phyloP scores from a whole-genome alignment of 2,113 vertebrate species.

The Bathybates hornii region DNA sequence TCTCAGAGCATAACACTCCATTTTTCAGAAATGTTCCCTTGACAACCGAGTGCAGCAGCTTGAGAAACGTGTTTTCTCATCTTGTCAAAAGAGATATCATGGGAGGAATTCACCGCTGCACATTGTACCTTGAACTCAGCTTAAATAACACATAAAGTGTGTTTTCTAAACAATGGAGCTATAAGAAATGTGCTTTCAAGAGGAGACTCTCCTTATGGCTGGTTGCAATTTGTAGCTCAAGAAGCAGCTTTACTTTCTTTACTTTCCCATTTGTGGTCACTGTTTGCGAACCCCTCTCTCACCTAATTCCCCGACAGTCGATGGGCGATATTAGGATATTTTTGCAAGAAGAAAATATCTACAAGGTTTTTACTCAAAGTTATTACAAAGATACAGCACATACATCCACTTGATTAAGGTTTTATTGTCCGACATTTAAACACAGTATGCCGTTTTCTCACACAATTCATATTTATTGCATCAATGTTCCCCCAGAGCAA shows the following conservation, averaged over 20 bases:
- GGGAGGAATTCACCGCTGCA: not conserved
- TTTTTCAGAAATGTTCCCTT: constrained; percentile 48
- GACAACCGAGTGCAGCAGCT: constrained; percentile 39
- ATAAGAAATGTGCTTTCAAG: not conserved
- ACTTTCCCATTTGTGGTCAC: not conserved
- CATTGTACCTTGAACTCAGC: constrained; percentile 4
- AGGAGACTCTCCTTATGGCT: not conserved
- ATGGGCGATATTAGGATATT: not conserved
- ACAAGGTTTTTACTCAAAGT: not conserved
- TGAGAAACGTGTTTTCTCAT: constrained; percentile 21
- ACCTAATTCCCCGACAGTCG: not conserved
- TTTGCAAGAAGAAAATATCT: not conserved
- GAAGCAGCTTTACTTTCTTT: constrained; percentile 7
- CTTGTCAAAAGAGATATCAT: constrained; percentile 14
- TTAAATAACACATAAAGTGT: constrained; percentile 1
- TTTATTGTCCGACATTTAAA: not conserved
- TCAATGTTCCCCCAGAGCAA: not conserved
- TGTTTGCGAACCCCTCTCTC: not conserved
- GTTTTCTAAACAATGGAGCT: constrained; percentile 1
- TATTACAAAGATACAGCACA: not conserved
- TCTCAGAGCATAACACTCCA: not conserved
- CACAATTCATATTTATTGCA: not conserved
- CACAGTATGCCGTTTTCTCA: not conserved
- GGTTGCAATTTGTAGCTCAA: constrained; percentile 25
- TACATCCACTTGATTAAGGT: not conserved